phyloP scores from a whole-genome alignment of 1,140 invertebrate genomes.

The Drosophila saltans region DNA sequence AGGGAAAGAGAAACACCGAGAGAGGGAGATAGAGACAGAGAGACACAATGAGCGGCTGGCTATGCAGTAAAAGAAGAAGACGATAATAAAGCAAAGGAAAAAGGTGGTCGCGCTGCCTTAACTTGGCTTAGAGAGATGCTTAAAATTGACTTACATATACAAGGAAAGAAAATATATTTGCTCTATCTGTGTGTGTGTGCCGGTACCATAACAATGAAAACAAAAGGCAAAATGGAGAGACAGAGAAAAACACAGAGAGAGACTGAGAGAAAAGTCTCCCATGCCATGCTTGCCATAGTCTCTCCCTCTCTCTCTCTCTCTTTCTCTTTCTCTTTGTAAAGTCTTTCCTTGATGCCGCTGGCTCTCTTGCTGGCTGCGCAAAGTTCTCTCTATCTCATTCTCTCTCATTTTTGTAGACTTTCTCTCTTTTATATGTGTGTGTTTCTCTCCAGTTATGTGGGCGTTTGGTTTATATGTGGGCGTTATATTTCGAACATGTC shows the following conservation, averaged over 20 bases:
- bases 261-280: slow-evolving; percentile 12
- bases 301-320: no score
- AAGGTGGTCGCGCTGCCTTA: not conserved
- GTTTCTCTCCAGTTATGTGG: not conserved
- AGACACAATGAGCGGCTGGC: not conserved
- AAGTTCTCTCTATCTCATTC: slow-evolving; percentile 9
- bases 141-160: slow-evolving; percentile 20
- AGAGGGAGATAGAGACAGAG: slow-evolving; percentile 6
- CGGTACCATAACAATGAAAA: slow-evolving; percentile 51
- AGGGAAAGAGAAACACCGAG: not conserved
- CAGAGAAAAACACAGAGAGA: slow-evolving; percentile 3
- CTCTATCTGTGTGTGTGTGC: slow-evolving; percentile 12
- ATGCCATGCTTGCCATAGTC: not conserved
- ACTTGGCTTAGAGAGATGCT: slow-evolving; percentile 18
- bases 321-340: no score
- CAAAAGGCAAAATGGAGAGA: slow-evolving; percentile 43
- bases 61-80: not conserved
- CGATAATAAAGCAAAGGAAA: not conserved
- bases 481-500: slow-evolving; percentile 76
- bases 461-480: slow-evolving; percentile 41
- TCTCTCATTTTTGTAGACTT: slow-evolving; percentile 32
- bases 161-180: slow-evolving; percentile 13
- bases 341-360: not conserved
- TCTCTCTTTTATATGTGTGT: not conserved
- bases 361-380: slow-evolving; percentile 17